phyloP scores from a whole-genome alignment of 1,140 invertebrate genomes.

The Aradophagus sp. region DNA sequence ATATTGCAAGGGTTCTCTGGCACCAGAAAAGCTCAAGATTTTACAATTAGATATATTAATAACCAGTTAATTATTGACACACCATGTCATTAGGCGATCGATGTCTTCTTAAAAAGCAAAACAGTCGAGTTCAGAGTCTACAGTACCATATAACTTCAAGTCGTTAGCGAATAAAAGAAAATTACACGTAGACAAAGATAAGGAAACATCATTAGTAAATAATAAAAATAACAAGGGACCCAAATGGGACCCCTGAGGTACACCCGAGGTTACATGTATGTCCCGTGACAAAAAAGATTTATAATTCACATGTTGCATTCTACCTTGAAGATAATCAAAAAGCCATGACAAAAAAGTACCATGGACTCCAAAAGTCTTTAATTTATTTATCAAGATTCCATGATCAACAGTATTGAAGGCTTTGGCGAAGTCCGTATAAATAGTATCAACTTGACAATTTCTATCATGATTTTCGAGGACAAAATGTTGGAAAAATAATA shows the following conservation, averaged over 20 bases:
- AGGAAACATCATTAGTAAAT: not conserved
- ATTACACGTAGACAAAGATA: not conserved
- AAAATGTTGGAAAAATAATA: not conserved
- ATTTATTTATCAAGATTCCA: not conserved
- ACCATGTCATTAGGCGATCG: not conserved
- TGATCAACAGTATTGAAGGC: not conserved
- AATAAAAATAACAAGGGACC: not conserved
- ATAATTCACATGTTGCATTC: not conserved
- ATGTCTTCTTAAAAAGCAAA: not conserved
- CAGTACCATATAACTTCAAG: not conserved
- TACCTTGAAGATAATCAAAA: not conserved
- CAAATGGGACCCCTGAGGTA: constrained; percentile 1
- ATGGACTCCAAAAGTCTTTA: not conserved
- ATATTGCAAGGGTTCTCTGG: not conserved
- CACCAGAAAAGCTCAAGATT: not conserved
- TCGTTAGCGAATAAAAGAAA: constrained; percentile 1
- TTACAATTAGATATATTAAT: not conserved
- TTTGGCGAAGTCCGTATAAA: constrained; percentile 2
- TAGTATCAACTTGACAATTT: not conserved
- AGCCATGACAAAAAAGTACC: not conserved
- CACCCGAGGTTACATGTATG: not conserved
- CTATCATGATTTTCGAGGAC: not conserved
- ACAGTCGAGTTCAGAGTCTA: not conserved
- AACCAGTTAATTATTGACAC: not conserved
- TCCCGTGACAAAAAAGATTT: constrained; percentile 2